Percentiles rank a stretch among this genome's conserved stretches.
Conservation (phyloP, 2,797 vertebrate genomes). For the Synanceia verrucosa region DNA sequence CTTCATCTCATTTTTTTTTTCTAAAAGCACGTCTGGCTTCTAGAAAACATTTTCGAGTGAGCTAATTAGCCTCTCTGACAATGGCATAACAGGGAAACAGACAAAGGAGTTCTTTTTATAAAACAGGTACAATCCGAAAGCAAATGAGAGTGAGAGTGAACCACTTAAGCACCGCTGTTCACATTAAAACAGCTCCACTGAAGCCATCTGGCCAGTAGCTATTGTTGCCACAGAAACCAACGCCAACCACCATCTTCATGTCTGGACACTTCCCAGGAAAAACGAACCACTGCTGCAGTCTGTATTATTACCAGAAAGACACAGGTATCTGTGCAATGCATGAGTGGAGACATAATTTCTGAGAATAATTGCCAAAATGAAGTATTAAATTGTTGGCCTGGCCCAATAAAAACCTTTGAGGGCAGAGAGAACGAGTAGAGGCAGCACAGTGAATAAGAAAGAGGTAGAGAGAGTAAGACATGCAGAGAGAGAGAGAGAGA, state of each 20-base stretch:
- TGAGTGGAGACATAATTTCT: background rate
- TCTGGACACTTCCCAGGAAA: background rate
- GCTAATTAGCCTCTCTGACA: constrained; percentile 66
- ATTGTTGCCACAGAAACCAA: constrained; percentile 63
- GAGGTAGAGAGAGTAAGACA: constrained; percentile 11
- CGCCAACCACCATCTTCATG: constrained; percentile 20
- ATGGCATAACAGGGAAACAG: constrained; percentile 48
- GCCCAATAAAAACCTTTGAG: background rate
- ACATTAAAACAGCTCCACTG: constrained; percentile 42
- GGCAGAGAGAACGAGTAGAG: background rate
- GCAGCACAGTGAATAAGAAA: constrained; percentile 7
- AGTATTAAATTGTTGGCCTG: constrained; percentile 12
- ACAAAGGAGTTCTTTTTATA: constrained; percentile 55
- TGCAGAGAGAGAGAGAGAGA: constrained; percentile 10
- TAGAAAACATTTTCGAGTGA: constrained; percentile 66
- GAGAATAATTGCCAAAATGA: constrained; percentile 11
- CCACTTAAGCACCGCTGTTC: constrained; percentile 47
- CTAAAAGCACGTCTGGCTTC: constrained; percentile 54
- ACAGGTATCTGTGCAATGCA: constrained; percentile 4
- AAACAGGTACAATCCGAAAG: constrained; percentile 42
- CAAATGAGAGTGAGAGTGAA: constrained; percentile 51
- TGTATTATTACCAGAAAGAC: constrained; percentile 23
- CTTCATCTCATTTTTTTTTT: constrained; percentile 39
- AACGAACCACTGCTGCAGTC: constrained; percentile 3
- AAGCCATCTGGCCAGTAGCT: constrained; percentile 46